Evolutionary conservation across 2,888 invertebrate species (phyloP).

Genomic region (Junonia oenone): DNA sequence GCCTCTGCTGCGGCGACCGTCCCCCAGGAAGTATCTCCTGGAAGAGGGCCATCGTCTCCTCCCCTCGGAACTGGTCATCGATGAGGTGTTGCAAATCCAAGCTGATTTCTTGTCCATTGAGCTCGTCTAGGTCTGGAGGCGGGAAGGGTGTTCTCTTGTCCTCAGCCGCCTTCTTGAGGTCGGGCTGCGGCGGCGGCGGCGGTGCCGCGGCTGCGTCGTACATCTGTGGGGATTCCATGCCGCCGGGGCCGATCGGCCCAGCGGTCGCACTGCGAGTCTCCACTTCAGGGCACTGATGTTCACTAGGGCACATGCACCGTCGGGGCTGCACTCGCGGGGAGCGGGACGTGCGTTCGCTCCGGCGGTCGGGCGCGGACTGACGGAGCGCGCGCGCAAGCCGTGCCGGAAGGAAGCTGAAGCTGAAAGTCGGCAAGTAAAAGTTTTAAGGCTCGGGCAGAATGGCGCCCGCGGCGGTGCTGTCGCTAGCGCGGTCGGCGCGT

Average conservation of each 20-base stretch:
- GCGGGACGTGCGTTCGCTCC: constrained; percentile 52
- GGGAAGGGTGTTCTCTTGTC: constrained; percentile 86
- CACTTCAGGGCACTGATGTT: constrained; percentile 74
- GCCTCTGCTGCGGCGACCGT: constrained; percentile 60
- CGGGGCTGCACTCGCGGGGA: constrained; percentile 35
- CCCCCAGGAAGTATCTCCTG: constrained; percentile 87
- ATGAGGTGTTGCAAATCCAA: constrained; percentile 95
- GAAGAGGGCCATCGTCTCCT: constrained; percentile 86
- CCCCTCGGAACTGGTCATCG: constrained; percentile 94
- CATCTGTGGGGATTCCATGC: constrained; percentile 92
- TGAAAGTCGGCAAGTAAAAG: constrained; percentile 69
- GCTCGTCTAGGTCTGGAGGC: constrained; percentile 90
- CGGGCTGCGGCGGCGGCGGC: constrained; percentile 81
- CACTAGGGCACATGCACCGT: constrained; percentile 63
- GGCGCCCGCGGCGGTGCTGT: constrained; percentile 11
- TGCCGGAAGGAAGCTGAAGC: constrained; percentile 74
- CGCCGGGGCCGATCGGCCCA: constrained; percentile 73
- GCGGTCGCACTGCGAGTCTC: constrained; percentile 72
- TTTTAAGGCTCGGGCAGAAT: constrained; percentile 41
- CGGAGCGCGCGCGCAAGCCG: constrained; percentile 50
- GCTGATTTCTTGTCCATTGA: constrained; percentile 95
- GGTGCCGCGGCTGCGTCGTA: constrained; percentile 86
- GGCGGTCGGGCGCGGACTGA: constrained; percentile 63
- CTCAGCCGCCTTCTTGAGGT: constrained; percentile 79
- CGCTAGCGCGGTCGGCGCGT: not conserved